phyloP scores from a whole-genome alignment of 1,140 invertebrate species.

The Pogonus chalceus region DNA sequence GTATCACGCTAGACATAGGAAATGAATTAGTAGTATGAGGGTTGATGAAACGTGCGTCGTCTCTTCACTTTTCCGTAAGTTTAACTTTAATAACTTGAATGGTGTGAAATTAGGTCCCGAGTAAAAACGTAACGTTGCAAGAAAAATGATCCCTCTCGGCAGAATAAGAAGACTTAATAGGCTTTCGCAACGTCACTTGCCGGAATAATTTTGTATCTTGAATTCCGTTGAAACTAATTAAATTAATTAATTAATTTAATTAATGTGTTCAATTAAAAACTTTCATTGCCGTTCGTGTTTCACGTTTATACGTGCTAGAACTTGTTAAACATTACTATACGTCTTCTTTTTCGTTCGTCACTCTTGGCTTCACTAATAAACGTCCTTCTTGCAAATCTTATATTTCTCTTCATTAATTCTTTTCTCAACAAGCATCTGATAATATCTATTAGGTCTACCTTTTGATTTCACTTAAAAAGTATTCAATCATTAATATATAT shows the following conservation, averaged over 20 bases:
- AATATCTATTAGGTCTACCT: no score
- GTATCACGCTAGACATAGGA: no score
- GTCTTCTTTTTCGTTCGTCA: neutral
- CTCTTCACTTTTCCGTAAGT: neutral
- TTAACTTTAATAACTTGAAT: constrained; percentile 2
- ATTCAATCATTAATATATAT: no score
- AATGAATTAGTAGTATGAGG: no score
- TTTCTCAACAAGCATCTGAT: no score
- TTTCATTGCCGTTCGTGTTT: constrained; percentile 4
- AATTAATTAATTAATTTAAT: constrained; percentile 7
- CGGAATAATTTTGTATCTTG: constrained; percentile 1
- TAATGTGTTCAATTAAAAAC: constrained; percentile 7
- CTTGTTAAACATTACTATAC: constrained; percentile 4
- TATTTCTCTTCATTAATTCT: no score
- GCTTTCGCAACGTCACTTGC: constrained; percentile 4
- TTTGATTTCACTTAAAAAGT: no score
- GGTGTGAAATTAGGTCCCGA: neutral
- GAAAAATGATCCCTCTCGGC: constrained; percentile 2
- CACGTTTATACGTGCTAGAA: constrained; percentile 1
- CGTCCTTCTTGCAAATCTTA: no score
- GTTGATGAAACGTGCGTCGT: no score
- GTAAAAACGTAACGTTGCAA: neutral
- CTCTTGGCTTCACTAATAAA: no score
- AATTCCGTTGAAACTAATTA: constrained; percentile 6
- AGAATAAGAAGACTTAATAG: constrained; percentile 6